Base-by-base conservation (phyloP, 2,888 invertebrate species). In the Melanchra persicariae region DNA sequence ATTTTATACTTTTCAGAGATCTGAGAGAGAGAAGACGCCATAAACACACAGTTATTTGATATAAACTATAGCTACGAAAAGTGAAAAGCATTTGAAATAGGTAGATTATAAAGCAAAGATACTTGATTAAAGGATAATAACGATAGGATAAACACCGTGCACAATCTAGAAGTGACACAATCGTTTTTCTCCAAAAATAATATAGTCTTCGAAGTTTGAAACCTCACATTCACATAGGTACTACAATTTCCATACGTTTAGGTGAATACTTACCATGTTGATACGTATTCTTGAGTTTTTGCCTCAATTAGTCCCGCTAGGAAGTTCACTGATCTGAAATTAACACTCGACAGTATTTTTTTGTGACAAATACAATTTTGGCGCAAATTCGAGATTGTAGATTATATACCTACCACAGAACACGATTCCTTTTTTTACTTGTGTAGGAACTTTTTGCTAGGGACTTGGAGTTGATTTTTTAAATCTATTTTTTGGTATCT, bases 301-400 rank as follows among this genome's bases (percentile, higher is more conserved):
- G 70, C 76, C 2, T 43, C 70, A 84, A 85, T 85, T 84, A 85
- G 84, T 80, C 69, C 61, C 84, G 85, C 79, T 61, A 82, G 61
- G 40, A 75, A 78, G 85, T 81, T 85, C 85, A 81, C 26, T 84
- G 85, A 75, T 79, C 85, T 67, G 58, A 70, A 69, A 77, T 77
- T 61, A 84, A 79, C 81, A 72, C 70, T 71, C 70, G 40, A 19
- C 55, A 34, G 19, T 49, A 54, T 69, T 81, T 84, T n/a, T 81
- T 76, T 77, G 62, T 40, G 52, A 52, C 75, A 74, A 61, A 72
- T 70, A 73, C 37, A 59, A 79, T 73, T 77, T 70, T 59, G 74
- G 64, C 83, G 80, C 64, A 74, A 79, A 66, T 75, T 73, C 43
- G 47, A 83, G 79, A 81, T 81, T 43, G 66, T 68, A 82, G 81